Percentiles rank a stretch among this genome's conserved stretches.
Conservation (phyloP, 1,140 invertebrate species). For the Plectus sambesii region DNA sequence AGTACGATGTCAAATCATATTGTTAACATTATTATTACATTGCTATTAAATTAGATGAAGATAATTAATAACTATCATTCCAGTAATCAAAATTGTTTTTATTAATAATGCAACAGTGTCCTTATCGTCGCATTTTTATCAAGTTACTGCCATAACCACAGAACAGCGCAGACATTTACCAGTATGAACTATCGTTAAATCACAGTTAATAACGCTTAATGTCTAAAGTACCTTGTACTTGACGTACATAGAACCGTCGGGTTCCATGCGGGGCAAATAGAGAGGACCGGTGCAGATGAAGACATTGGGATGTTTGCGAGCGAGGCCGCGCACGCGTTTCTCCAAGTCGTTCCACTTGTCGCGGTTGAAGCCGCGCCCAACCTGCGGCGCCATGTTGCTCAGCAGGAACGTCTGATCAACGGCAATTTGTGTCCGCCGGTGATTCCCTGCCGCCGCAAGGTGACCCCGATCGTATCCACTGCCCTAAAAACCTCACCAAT, state of each 20-base stretch:
- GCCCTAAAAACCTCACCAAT: slow-evolving; percentile 48
- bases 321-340: slow-evolving; percentile 55
- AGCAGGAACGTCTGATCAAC: slow-evolving; percentile 82
- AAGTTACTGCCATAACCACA: too few species aligned
- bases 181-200: too few species aligned
- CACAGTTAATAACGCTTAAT: too few species aligned
- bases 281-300: slow-evolving; percentile 92
- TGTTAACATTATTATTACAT: too few species aligned
- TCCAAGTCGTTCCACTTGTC: slow-evolving; percentile 51
- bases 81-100: too few species aligned
- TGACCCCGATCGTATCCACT: slow-evolving; percentile 92
- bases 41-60: too few species aligned
- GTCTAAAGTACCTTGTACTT: slow-evolving; percentile 77
- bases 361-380: slow-evolving; percentile 88
- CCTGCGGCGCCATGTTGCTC: slow-evolving; percentile 88
- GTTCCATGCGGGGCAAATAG: slow-evolving; percentile 71
- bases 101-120: too few species aligned
- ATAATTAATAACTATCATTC: too few species aligned
- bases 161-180: too few species aligned
- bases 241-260: slow-evolving; percentile 79
- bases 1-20: too few species aligned
- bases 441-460: slow-evolving; percentile 93
- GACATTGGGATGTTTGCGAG: slow-evolving; percentile 67
- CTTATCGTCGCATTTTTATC: too few species aligned
- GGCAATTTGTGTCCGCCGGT: slow-evolving; percentile 64